These are phyloP conservation scores for Mycetomoellerius zeteki DNA, from an alignment of 1,140 invertebrate species.

Conservation along the genomic window DNA sequence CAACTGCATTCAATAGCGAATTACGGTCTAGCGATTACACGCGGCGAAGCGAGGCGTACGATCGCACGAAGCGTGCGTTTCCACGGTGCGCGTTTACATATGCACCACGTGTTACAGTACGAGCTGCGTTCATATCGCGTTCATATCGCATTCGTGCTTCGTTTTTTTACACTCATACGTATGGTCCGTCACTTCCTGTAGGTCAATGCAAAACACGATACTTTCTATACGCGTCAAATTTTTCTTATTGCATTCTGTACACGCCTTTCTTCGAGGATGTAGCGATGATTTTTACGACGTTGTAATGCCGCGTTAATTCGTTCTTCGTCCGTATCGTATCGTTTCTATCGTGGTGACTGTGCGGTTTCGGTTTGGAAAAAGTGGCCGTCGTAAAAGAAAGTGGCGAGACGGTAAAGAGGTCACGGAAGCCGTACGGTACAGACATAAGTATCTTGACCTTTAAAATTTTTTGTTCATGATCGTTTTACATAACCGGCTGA, in stretches of 20 bases:
- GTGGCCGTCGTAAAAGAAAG: slow-evolving; percentile 65
- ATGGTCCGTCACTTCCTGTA: slow-evolving; percentile 65
- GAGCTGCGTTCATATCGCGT: slow-evolving; percentile 5
- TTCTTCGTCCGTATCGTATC: slow-evolving; percentile 5
- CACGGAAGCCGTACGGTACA: slow-evolving; percentile 62
- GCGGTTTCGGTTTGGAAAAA: slow-evolving; percentile 52
- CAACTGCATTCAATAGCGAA: slow-evolving; percentile 39
- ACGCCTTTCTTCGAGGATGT: not conserved
- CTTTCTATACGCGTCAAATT: slow-evolving; percentile 33
- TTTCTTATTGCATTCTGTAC: slow-evolving; percentile 2
- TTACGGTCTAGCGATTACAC: slow-evolving; percentile 67
- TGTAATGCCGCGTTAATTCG: not conserved
- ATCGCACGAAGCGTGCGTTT: slow-evolving; percentile 52
- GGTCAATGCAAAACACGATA: slow-evolving; percentile 68
- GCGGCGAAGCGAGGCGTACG: slow-evolving; percentile 65
- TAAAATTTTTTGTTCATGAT: slow-evolving; percentile 28
- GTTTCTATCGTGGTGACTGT: slow-evolving; percentile 7
- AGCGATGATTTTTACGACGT: not conserved
- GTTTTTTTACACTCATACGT: not conserved
- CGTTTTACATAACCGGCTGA: slow-evolving; percentile 31
- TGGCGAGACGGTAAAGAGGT: slow-evolving; percentile 58
- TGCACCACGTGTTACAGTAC: not conserved
- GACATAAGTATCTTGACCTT: slow-evolving; percentile 69
- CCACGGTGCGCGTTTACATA: slow-evolving; percentile 10
- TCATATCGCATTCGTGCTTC: slow-evolving; percentile 39